phyloP scores from a whole-genome alignment of 1,140 invertebrate genomes.

The Hylaeus volcanicus region DNA sequence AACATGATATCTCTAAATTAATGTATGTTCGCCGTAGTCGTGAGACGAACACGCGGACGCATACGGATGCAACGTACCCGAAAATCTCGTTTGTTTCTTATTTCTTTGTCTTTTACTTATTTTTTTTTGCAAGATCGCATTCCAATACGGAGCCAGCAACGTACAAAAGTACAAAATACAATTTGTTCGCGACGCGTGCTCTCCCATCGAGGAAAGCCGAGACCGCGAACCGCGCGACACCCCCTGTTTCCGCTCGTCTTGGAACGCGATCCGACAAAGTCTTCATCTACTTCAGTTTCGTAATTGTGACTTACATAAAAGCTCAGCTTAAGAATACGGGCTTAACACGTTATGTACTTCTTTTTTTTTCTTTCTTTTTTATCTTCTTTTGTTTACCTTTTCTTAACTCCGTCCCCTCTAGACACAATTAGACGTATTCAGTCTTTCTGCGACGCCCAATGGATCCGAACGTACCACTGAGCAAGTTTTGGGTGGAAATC shows the following conservation, averaged over 20 bases:
- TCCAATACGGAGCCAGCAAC: constrained; percentile 46
- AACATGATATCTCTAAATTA: constrained; percentile 21
- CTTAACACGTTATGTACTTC: constrained; percentile 38
- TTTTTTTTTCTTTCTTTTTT: constrained; percentile 1
- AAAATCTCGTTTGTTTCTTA: constrained; percentile 18
- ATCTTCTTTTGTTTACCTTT: constrained; percentile 7
- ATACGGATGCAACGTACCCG: constrained; percentile 21
- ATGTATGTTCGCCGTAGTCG: constrained; percentile 5
- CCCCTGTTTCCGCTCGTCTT: constrained; percentile 18
- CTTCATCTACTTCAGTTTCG: constrained; percentile 34
- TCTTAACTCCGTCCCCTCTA: constrained; percentile 15
- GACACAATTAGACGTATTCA: constrained; percentile 61
- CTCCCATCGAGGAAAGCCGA: background rate
- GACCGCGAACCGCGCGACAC: background rate
- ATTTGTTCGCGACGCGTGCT: constrained; percentile 19
- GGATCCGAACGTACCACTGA: constrained; percentile 14
- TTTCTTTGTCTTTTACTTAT: background rate
- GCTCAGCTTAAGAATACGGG: constrained; percentile 54
- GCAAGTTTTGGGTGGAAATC: constrained; percentile 50
- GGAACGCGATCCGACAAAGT: constrained; percentile 56
- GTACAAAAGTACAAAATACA: constrained; percentile 66
- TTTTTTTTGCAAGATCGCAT: constrained; percentile 45
- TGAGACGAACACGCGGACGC: constrained; percentile 31
- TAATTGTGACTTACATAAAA: constrained; percentile 50
- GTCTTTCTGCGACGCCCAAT: constrained; percentile 56